Evolutionary conservation across 2,113 vertebrate genomes (phyloP).

Genomic region (Corythornis cristatus): DNA sequence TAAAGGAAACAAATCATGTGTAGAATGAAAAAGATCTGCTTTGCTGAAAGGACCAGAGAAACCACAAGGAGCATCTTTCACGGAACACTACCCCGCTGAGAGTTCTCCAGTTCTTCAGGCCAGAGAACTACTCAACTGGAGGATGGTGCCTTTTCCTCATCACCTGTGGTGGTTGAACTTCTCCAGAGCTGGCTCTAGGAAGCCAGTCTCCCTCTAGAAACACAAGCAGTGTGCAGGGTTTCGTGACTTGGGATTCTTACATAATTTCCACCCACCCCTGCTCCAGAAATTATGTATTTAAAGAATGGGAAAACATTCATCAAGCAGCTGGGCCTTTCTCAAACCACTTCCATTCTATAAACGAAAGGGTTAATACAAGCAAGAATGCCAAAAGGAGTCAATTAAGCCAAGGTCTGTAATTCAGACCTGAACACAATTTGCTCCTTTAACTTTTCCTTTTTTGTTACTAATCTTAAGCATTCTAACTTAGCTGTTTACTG

Average conservation of each 20-base stretch:
- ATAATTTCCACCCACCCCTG: neutral
- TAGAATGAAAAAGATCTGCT: neutral
- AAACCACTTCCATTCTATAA: neutral
- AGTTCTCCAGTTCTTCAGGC: neutral
- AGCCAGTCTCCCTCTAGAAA: neutral
- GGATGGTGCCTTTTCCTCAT: neutral
- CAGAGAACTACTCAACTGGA: neutral
- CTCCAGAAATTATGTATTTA: neutral
- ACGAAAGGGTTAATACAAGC: neutral
- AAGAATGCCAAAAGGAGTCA: neutral
- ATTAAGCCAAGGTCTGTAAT: neutral
- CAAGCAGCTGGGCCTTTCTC: neutral
- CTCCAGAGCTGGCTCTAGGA: neutral
- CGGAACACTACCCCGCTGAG: neutral
- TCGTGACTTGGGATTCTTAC: neutral
- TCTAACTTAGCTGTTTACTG: neutral
- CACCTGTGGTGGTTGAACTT: neutral
- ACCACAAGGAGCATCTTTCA: neutral
- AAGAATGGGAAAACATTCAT: neutral
- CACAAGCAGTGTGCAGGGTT: neutral
- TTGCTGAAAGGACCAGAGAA: neutral
- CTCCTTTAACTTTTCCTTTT: neutral
- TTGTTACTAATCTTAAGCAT: neutral
- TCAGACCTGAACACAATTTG: fast-evolving
- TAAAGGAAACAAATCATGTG: neutral